A percentile compares a stretch with the other conserved stretches of the same genome.
phyloP scores from a whole-genome alignment of 2,113 vertebrate genomes.

The Dasyurus viverrinus region DNA sequence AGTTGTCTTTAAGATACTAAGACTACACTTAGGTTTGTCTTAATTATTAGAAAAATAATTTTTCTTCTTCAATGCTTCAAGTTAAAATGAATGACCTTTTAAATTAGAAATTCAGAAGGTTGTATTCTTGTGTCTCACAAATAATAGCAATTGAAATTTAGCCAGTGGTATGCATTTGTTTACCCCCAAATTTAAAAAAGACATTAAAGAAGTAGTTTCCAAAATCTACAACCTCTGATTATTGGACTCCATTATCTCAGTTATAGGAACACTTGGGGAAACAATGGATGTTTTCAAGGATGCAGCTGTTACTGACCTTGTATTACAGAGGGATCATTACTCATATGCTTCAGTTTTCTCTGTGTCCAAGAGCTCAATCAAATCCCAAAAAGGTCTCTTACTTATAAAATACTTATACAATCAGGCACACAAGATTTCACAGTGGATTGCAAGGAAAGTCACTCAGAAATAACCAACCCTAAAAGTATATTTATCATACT shows the following conservation, averaged over 20 bases:
- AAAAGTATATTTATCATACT: not conserved
- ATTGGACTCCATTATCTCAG: not conserved
- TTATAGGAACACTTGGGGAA: not conserved
- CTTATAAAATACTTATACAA: not conserved
- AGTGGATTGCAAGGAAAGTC: not conserved
- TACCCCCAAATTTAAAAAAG: not conserved
- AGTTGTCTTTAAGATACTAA: not conserved
- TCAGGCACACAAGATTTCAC: not conserved
- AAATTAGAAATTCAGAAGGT: not conserved
- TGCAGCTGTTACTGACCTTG: not conserved
- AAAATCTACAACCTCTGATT: not conserved
- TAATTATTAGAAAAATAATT: not conserved
- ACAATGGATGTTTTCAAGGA: not conserved
- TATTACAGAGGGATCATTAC: not conserved
- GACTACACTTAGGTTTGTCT: not conserved
- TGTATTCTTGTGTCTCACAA: not conserved
- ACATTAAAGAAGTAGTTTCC: not conserved
- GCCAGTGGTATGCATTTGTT: not conserved
- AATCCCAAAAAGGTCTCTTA: not conserved
- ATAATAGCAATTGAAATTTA: slow-evolving; percentile 12
- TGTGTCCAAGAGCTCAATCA: not conserved
- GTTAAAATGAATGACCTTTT: not conserved
- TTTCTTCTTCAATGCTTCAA: not conserved
- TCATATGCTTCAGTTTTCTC: not conserved
- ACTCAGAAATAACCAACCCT: not conserved